Evolutionary conservation across 1,140 invertebrate genomes (phyloP).

Genomic region (Drosophila repletoides): DNA sequence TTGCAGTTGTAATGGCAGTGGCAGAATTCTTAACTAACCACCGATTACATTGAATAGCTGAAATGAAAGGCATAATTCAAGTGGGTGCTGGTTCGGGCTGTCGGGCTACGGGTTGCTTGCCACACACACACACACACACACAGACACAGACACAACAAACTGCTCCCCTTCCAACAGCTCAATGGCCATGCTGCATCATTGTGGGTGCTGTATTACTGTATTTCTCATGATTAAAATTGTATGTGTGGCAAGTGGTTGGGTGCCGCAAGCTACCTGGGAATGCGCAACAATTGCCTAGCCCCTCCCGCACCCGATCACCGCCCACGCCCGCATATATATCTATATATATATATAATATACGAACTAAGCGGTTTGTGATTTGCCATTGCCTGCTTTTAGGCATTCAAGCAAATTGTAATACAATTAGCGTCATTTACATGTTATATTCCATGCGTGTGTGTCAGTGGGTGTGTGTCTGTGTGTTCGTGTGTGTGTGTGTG

Average conservation of each 20-base stretch:
- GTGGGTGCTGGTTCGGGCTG: too few relatives aligned
- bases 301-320: conserved; percentile 28
- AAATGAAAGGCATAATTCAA: conserved; percentile 39
- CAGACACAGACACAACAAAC: too few relatives aligned
- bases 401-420: conserved; percentile 80
- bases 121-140: too few relatives aligned
- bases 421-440: conserved; percentile 79
- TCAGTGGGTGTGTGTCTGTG: conserved; percentile 1
- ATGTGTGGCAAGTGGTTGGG: conserved; percentile 41
- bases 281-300: conserved; percentile 19
- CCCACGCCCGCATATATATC: neutral
- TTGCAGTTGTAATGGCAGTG: conserved; percentile 2
- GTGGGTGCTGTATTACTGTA: conserved; percentile 24
- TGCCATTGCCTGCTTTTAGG: conserved; percentile 70
- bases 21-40: conserved; percentile 7
- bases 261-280: neutral
- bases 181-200: conserved; percentile 26
- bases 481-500: neutral
- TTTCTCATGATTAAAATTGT: conserved; percentile 61
- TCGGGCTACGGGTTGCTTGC: neutral
- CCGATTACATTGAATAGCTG: conserved; percentile 26
- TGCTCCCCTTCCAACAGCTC: conserved; percentile 6
- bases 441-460: conserved; percentile 34
- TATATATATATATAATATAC: conserved; percentile 48
- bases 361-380: conserved; percentile 76